A percentile compares a stretch with the other conserved stretches of the same genome.
phyloP scores from a whole-genome alignment of 2,797 vertebrate species.

The Morus bassanus region DNA sequence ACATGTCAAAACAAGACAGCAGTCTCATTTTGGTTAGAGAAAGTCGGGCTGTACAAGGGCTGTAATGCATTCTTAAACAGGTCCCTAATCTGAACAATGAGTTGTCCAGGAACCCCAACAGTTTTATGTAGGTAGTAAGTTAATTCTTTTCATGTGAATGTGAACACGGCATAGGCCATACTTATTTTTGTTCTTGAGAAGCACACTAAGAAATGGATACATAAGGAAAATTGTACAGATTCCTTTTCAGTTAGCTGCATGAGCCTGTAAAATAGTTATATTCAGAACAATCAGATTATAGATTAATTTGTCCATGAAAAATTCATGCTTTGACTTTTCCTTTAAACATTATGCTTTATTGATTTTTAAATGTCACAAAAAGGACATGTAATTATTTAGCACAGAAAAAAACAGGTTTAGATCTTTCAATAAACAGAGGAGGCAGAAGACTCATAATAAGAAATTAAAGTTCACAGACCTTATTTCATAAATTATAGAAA shows the following conservation, averaged over 20 bases:
- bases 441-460: neutral
- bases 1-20: neutral
- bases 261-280: neutral
- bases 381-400: conserved; percentile 34
- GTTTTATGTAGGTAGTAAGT: neutral
- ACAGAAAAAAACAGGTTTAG: neutral
- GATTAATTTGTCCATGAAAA: neutral
- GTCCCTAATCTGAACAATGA: neutral
- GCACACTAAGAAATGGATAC: neutral
- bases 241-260: neutral
- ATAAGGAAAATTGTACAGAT: neutral
- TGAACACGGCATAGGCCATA: neutral
- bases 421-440: neutral
- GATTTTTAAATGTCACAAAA: conserved; percentile 30
- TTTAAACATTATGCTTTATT: conserved; percentile 2
- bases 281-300: neutral
- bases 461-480: neutral
- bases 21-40: neutral
- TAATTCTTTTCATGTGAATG: neutral
- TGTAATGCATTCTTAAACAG: neutral
- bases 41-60: neutral
- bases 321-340: conserved; percentile 36
- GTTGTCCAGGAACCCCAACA: neutral
- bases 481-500: neutral
- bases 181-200: neutral